Base-by-base conservation (phyloP, 1,140 invertebrate species). In the Euglossa dilemma region DNA sequence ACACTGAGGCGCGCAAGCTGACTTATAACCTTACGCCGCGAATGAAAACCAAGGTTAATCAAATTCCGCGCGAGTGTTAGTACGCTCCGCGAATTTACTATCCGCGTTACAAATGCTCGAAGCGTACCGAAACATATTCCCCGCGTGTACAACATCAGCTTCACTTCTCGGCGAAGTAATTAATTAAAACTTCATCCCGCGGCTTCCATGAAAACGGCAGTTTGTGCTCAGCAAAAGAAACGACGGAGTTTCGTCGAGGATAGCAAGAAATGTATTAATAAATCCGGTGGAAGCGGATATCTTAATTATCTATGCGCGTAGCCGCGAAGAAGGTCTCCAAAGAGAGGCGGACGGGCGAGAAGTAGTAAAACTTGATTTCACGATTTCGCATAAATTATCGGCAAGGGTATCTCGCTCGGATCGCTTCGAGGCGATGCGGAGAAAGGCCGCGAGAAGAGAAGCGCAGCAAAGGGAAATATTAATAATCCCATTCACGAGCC, bases 291-390 rank as follows among this genome's bases (percentile, higher is more conserved):
- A 28, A 64, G 76, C 69, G 78, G 85, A 90, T 91, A 89, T 91
- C 90, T 91, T 89, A 91, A 90, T 91, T 87, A 84, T 84, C 67
- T 80, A 80, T 76, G 70, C 76, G 64, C 47, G 63, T 52, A 52
- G 47, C 25, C 45, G 23, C 18, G 73, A 71, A 50, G 36, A 76
- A 87, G 85, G 86, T 77, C 76, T 84, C 74, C 64, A 64, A 82
- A 84, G 85, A 74, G 82, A 72, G 61, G 74, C 76, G 72, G 80
- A 85, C 82, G 87, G 75, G 87, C 85, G 82, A 84, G 84, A 89
- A 89, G 88, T 87, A 87, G 90, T 89, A 90, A 90, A 90, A 89
- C 90, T 91, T 91, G 89, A 91, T 91, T 91, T 90, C 89, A 90
- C 88, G 89, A 91, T 91, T 91, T 88, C 83, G 85, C 85, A 91